Evolutionary conservation across 2,888 invertebrate genomes (phyloP).

Genomic region (Zonitis immaculata): DNA sequence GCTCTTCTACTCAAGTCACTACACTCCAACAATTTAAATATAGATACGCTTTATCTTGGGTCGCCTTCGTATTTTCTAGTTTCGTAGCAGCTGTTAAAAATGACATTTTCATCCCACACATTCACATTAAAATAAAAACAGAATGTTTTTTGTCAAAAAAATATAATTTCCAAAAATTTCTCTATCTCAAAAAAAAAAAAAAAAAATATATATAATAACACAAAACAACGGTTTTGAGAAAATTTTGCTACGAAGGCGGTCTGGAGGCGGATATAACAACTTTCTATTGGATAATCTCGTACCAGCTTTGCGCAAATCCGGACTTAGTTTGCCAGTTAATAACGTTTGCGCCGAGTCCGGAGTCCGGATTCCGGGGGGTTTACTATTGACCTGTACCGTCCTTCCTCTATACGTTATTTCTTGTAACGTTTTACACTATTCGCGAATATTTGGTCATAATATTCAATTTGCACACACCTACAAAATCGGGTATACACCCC

Average conservation of each 20-base stretch:
- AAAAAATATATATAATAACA: no score
- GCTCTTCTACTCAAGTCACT: conserved; percentile 31
- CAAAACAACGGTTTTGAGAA: neutral
- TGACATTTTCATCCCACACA: conserved; percentile 11
- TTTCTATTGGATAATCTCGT: conserved; percentile 50
- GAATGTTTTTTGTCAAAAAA: neutral
- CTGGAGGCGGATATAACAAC: conserved; percentile 41
- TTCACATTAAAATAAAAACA: neutral
- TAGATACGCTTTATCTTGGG: conserved; percentile 34
- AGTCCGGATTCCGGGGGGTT: conserved; percentile 36
- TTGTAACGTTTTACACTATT: conserved; percentile 28
- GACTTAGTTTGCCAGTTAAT: conserved; percentile 44
- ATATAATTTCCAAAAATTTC: no score
- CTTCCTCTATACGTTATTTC: conserved; percentile 36
- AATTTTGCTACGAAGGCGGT: conserved; percentile 37
- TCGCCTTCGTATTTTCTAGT: conserved; percentile 22
- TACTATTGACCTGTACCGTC: conserved; percentile 40
- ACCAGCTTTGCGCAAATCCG: conserved; percentile 47
- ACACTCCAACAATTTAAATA: conserved; percentile 40
- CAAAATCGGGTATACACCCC: neutral
- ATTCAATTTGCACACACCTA: conserved; percentile 23
- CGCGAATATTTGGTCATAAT: conserved; percentile 24
- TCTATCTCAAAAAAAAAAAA: no score
- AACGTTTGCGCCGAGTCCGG: conserved; percentile 42
- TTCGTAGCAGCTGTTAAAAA: conserved; percentile 23